Evolutionary conservation across 2,888 invertebrate genomes (phyloP), one percentile per base, ranked within the genome.

Genomic region (Oligia strigilis): DNA sequence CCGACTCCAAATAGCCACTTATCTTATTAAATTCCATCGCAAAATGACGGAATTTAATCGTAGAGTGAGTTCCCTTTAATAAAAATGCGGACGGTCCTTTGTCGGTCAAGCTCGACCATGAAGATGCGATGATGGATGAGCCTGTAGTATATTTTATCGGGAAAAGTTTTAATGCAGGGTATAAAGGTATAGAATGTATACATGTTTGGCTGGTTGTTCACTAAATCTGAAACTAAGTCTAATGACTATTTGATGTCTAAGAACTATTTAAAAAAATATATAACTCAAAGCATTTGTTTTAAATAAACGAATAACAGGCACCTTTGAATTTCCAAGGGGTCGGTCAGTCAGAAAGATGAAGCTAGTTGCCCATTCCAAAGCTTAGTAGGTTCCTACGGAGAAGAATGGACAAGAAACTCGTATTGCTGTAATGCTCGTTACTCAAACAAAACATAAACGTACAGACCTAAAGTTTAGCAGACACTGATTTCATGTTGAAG

Each of bases 1-100:
- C 43, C 9, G 40, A 29, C 13, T 69, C 62, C 4, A 67, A 82
- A 84, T 78, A 64, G 46, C 73, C 83, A 84, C 73, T 85, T 85
- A 82, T 40, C 40, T 82, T 71, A 72, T 67, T 46, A 78, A 74
- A 84, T 82, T 78, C 4, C 29, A 52, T 60, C 17, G 71, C 23
- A 49, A 52, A 64, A 81, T 85, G 11, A 43, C 19, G 64, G 40
- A 70, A 71, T 78, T 74, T 23, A 72, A 52, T 40, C 2, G 71
- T 73, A 77, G 62, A 72, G 82, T 81, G 73, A 73, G 40, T 36
- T 49, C 14, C 11, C 6, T 43, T 77, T 49, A 43, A 64, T 62
- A 14, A 77, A 82, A 77, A 11, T 43, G 70, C 19, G 73, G 74
- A 80, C 64, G 6, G 46, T 76, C 17, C 36, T 8, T 1, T n/a